These are phyloP conservation scores for Amphiprion ocellaris DNA, from an alignment of 2,113 vertebrate genomes.

Conservation along the genomic window DNA sequence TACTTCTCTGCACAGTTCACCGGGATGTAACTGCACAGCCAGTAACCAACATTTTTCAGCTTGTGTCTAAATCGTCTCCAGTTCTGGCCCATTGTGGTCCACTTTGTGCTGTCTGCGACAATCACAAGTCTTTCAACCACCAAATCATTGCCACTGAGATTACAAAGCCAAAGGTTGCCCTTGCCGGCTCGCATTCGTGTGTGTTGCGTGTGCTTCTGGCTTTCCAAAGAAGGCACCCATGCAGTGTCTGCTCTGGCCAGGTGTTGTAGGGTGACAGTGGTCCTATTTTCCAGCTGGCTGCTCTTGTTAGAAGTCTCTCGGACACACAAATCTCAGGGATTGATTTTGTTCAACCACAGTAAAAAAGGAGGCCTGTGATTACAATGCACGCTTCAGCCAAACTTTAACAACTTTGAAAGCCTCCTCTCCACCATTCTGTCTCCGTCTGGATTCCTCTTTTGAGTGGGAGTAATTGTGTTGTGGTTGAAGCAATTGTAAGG, in stretches of 20 bases:
- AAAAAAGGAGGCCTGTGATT: conserved; percentile 67
- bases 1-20: conserved; percentile 7
- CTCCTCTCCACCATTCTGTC: conserved; percentile 14
- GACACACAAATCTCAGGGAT: conserved; percentile 87
- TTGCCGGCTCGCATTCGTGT: conserved; percentile 11
- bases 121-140: conserved; percentile 57
- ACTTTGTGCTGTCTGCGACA: conserved; percentile 56
- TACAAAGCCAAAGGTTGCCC: conserved; percentile 64
- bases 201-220: conserved; percentile 8
- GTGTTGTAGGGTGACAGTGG: conserved; percentile 84
- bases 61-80: conserved; percentile 31
- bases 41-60: conserved; percentile 6
- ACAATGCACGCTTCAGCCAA: conserved; percentile 65
- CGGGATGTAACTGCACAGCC: conserved; percentile 7
- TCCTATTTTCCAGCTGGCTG: conserved; percentile 94
- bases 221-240: conserved; percentile 66
- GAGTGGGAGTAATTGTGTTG: conserved; percentile 11
- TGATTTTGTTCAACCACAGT: conserved; percentile 83
- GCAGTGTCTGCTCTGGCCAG: conserved; percentile 63
- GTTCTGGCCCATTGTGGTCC: conserved; percentile 35
- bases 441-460: not conserved
- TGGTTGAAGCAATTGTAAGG: not conserved
- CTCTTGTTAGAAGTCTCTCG: conserved; percentile 87
- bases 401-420: conserved; percentile 71
- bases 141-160: conserved; percentile 51